These are phyloP conservation scores for Phlogophora meticulosa DNA, from an alignment of 2,888 invertebrate genomes.

Conservation along the genomic window DNA sequence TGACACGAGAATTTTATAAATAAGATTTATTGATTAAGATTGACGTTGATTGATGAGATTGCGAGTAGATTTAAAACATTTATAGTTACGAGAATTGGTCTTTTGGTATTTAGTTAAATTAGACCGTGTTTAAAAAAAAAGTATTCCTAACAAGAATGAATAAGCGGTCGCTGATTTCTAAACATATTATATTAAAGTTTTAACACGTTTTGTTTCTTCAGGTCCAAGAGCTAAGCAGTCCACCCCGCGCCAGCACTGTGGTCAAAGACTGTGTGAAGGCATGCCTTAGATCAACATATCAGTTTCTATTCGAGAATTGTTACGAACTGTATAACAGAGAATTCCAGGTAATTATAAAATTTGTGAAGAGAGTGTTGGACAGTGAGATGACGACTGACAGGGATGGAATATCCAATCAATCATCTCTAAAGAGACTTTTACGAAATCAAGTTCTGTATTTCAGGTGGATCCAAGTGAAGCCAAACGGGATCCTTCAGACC, in stretches of 20 bases:
- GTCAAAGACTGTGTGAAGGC: constrained; percentile 99
- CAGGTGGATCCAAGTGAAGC: constrained; percentile 97
- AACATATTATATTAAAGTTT: too few species aligned
- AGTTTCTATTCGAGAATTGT: constrained; percentile 99
- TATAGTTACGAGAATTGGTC: too few species aligned
- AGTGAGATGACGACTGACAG: background rate
- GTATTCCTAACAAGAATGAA: too few species aligned
- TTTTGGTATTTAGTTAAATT: too few species aligned
- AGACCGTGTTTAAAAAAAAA: background rate
- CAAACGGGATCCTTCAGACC: constrained; percentile 96
- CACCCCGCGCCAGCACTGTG: constrained; percentile 99
- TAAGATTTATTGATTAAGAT: too few species aligned
- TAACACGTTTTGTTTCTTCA: constrained; percentile 74
- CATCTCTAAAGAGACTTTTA: constrained; percentile 12
- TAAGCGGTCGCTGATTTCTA: too few species aligned
- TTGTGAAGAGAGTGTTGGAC: too few species aligned
- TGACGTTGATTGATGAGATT: too few species aligned
- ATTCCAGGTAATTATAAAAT: constrained; percentile 92
- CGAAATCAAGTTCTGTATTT: background rate
- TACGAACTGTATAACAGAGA: constrained; percentile 98
- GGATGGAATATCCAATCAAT: too few species aligned
- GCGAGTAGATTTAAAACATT: too few species aligned
- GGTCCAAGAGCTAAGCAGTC: constrained; percentile 99
- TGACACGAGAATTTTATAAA: too few species aligned
- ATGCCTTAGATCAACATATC: constrained; percentile 99